Conservation (phyloP, 2,888 invertebrate genomes). For the Chelonus formosanus region DNA sequence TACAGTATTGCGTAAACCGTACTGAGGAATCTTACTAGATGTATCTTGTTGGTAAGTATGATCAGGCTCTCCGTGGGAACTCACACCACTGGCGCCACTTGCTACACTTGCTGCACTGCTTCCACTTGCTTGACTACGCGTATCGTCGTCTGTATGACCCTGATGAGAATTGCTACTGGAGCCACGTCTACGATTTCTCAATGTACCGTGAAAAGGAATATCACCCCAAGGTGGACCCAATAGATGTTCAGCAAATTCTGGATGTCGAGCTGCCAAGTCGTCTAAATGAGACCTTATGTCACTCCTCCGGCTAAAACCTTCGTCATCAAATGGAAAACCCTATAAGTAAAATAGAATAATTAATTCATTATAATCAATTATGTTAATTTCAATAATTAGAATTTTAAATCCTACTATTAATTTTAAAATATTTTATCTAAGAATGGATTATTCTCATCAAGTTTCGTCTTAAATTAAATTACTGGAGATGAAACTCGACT, state of each 20-base stretch:
- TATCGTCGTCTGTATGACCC: slow-evolving; percentile 58
- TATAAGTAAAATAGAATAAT: slow-evolving; percentile 47
- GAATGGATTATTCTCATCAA: no score
- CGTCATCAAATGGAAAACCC: slow-evolving; percentile 75
- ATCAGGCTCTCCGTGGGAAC: slow-evolving; percentile 56
- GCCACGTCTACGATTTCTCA: slow-evolving; percentile 51
- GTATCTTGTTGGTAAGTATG: slow-evolving; percentile 27
- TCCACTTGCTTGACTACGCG: slow-evolving; percentile 59
- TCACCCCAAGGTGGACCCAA: slow-evolving; percentile 62
- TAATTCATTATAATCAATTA: not conserved
- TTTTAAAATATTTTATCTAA: no score
- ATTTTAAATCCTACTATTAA: slow-evolving; percentile 1
- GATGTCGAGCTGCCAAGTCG: slow-evolving; percentile 77
- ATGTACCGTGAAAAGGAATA: slow-evolving; percentile 52
- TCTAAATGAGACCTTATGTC: slow-evolving; percentile 69
- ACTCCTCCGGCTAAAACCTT: slow-evolving; percentile 68
- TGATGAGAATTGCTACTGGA: slow-evolving; percentile 48
- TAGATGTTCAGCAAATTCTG: slow-evolving; percentile 78
- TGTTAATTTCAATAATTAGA: not conserved
- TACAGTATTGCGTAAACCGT: slow-evolving; percentile 80
- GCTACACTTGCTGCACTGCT: slow-evolving; percentile 56
- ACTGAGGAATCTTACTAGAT: slow-evolving; percentile 69
- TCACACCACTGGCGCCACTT: slow-evolving; percentile 56
- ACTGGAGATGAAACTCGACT: no score
- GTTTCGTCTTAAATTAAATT: no score